These are phyloP conservation scores for Gymnarchus niloticus DNA, from an alignment of 2,113 vertebrate genomes.

Conservation along the genomic window DNA sequence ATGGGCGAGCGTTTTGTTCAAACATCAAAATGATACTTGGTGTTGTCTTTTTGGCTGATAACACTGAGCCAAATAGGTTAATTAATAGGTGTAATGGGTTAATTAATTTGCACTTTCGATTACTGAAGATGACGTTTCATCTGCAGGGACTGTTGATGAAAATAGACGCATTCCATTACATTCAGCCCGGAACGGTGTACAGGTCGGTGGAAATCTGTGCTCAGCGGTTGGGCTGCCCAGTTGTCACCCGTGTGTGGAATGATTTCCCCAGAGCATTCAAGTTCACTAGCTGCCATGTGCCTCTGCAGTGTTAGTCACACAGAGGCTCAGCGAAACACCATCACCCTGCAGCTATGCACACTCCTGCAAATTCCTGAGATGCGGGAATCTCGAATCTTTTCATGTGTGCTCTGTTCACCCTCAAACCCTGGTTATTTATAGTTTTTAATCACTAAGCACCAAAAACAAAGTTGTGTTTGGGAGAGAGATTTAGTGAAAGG, in stretches of 20 bases:
- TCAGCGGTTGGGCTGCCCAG: no score
- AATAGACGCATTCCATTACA: slow-evolving; percentile 75
- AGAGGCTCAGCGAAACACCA: background rate
- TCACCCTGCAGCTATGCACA: background rate
- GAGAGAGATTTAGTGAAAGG: no score
- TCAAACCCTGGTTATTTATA: no score
- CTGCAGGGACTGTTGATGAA: slow-evolving; percentile 69
- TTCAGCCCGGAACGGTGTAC: slow-evolving; percentile 72
- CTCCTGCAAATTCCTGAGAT: background rate
- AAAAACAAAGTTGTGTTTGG: no score
- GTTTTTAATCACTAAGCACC: no score
- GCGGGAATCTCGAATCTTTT: background rate
- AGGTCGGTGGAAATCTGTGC: slow-evolving; percentile 47
- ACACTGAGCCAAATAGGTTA: background rate
- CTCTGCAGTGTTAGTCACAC: background rate
- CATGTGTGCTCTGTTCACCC: no score
- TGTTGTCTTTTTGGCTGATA: background rate
- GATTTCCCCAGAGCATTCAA: background rate
- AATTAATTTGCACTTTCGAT: background rate
- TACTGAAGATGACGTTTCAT: background rate
- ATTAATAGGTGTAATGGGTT: background rate
- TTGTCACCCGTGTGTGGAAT: background rate
- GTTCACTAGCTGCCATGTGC: background rate
- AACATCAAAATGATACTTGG: background rate
- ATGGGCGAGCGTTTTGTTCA: background rate